Evolutionary conservation across 2,888 invertebrate genomes (phyloP).

Genomic region (Drosophila tanythrix): DNA sequence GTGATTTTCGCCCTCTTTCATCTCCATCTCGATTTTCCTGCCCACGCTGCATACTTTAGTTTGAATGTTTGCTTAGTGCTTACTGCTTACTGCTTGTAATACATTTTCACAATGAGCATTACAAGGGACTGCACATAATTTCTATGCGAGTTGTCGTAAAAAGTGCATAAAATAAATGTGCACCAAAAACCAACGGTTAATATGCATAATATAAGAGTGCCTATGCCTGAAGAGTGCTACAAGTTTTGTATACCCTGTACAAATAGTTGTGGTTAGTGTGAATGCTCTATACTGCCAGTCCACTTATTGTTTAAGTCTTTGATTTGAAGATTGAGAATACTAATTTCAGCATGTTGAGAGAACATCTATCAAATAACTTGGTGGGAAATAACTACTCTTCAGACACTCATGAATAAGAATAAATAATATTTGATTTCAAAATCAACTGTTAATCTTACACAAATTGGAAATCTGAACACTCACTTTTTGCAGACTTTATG

Average conservation of each 20-base stretch:
- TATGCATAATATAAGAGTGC: conserved; percentile 23
- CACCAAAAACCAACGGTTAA: conserved; percentile 48
- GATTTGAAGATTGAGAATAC: background rate
- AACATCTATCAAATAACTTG: background rate
- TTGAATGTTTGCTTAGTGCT: conserved; percentile 44
- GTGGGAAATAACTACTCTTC: background rate
- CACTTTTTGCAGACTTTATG: background rate
- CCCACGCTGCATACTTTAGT: conserved; percentile 74
- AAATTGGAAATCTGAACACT: background rate
- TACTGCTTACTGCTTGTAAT: conserved; percentile 39
- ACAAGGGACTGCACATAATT: conserved; percentile 54
- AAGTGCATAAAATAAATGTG: conserved; percentile 75
- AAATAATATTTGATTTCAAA: background rate
- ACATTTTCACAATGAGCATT: conserved; percentile 58
- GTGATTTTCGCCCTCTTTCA: conserved; percentile 28
- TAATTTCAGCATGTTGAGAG: background rate
- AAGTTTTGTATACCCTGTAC: conserved; percentile 30
- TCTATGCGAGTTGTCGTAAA: conserved; percentile 68
- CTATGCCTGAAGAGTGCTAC: conserved; percentile 18
- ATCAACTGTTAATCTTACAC: background rate
- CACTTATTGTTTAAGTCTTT: background rate
- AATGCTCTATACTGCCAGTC: too few relatives aligned
- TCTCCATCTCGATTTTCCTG: conserved; percentile 47
- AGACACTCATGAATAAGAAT: background rate
- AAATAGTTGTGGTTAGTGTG: background rate